Percentiles rank a stretch among this genome's conserved stretches.
Conservation (phyloP, 2,888 invertebrate species). For the Apotomis turbidana region DNA sequence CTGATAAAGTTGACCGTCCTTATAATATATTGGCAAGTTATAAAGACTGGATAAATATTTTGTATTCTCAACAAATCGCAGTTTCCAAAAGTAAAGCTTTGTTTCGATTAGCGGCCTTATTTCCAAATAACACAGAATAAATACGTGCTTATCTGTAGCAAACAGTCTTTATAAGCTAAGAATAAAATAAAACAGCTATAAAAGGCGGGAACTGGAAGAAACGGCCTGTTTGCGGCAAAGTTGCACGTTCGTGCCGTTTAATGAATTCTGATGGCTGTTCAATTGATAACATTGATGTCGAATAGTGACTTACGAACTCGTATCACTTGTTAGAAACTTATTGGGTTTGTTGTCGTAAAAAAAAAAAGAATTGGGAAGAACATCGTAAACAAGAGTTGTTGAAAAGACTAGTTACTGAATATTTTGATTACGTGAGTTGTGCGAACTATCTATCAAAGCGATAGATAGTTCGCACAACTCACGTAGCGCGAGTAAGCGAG, state of each 20-base stretch:
- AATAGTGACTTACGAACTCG: not conserved
- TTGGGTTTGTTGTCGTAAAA: not conserved
- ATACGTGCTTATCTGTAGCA: slow-evolving; percentile 23
- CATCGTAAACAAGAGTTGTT: not conserved
- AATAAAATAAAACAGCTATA: slow-evolving; percentile 38
- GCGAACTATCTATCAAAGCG: too few relatives aligned
- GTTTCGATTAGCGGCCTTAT: slow-evolving; percentile 1
- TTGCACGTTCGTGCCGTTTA: slow-evolving; percentile 12
- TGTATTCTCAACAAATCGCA: too few relatives aligned
- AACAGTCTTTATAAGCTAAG: slow-evolving; percentile 30
- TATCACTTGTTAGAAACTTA: not conserved
- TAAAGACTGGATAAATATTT: too few relatives aligned
- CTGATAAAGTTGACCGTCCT: too few relatives aligned
- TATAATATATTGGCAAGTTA: too few relatives aligned
- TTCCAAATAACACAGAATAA: slow-evolving; percentile 10
- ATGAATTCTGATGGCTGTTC: slow-evolving; percentile 35
- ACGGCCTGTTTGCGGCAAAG: slow-evolving; percentile 31
- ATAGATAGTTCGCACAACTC: too few relatives aligned
- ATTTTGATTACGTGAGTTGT: too few relatives aligned
- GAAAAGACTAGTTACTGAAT: too few relatives aligned
- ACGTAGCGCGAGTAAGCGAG: too few relatives aligned
- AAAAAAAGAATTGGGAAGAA: not conserved
- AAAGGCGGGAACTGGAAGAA: slow-evolving; percentile 31
- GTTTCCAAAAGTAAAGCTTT: not conserved
- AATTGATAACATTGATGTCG: slow-evolving; percentile 14